Conservation (phyloP, 2,888 invertebrate species). For the Acronicta leporina region DNA sequence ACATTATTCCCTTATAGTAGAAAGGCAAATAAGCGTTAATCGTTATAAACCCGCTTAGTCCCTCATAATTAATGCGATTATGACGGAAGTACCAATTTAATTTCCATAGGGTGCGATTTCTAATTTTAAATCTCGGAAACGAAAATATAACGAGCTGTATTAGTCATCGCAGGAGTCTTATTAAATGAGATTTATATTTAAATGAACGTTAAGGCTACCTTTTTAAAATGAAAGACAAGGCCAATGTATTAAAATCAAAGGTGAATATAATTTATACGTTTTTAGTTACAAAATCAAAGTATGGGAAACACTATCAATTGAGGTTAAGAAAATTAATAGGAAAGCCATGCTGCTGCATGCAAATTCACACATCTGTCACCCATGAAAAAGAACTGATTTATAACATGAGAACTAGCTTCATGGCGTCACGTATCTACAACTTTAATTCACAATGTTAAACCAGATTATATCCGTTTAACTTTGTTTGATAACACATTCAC, state of each 20-base stretch:
- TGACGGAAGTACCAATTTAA: slow-evolving; percentile 8
- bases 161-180: neutral
- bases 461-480: too few species aligned
- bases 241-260: neutral
- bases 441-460: too few species aligned
- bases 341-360: too few species aligned
- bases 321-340: too few species aligned
- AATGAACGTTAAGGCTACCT: neutral
- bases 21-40: slow-evolving; percentile 2
- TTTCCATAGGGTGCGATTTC: slow-evolving; percentile 1
- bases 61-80: slow-evolving; percentile 20
- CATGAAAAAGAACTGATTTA: too few species aligned
- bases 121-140: neutral
- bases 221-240: neutral
- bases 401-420: too few species aligned
- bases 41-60: slow-evolving; percentile 2
- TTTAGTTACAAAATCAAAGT: too few species aligned
- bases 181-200: neutral
- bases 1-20: neutral
- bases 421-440: too few species aligned
- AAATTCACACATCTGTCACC: too few species aligned
- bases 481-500: too few species aligned
- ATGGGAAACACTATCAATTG: too few species aligned
- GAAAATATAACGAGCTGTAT: slow-evolving; percentile 1
- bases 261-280: too few species aligned